phyloP scores from a whole-genome alignment of 2,888 invertebrate genomes.

The Thalpophila matura region DNA sequence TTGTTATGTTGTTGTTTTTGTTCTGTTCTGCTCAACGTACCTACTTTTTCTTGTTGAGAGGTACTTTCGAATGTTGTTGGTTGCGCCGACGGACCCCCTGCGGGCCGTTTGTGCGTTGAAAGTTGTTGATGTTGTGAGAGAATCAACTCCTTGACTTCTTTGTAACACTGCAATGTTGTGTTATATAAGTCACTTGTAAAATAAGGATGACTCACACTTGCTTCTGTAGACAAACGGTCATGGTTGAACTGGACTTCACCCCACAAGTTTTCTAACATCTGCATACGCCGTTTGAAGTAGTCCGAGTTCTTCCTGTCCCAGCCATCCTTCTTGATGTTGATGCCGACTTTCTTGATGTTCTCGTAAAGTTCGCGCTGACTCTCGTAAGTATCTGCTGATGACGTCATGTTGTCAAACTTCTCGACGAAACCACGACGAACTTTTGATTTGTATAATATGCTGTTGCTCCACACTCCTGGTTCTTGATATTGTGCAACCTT shows the following conservation, averaged over 20 bases:
- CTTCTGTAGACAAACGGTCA: constrained; percentile 7
- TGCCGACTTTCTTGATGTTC: not conserved
- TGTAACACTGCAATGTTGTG: not conserved
- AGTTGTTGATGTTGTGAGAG: not conserved
- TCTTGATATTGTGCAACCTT: not conserved
- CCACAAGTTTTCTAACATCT: constrained; percentile 7
- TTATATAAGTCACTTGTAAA: not conserved
- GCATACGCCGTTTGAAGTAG: constrained; percentile 12
- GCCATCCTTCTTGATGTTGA: constrained; percentile 13
- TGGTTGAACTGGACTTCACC: constrained; percentile 6
- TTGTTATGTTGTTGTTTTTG: not conserved
- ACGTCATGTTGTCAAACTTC: not conserved
- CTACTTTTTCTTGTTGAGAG: not conserved
- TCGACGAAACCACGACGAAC: not conserved
- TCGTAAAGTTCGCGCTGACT: not conserved
- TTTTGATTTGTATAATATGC: not conserved
- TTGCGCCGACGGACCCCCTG: not conserved
- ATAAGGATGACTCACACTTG: constrained; percentile 1
- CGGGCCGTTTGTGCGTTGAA: not conserved
- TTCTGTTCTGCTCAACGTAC: not conserved
- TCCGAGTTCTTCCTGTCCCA: constrained; percentile 16
- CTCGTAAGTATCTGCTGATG: not conserved
- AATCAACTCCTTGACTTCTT: constrained; percentile 13
- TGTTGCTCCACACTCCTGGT: not conserved
- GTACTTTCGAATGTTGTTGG: not conserved